Evolutionary conservation across 2,113 vertebrate species (phyloP), one percentile per base, ranked within the genome.

Genomic region (Pseudorasbora parva): DNA sequence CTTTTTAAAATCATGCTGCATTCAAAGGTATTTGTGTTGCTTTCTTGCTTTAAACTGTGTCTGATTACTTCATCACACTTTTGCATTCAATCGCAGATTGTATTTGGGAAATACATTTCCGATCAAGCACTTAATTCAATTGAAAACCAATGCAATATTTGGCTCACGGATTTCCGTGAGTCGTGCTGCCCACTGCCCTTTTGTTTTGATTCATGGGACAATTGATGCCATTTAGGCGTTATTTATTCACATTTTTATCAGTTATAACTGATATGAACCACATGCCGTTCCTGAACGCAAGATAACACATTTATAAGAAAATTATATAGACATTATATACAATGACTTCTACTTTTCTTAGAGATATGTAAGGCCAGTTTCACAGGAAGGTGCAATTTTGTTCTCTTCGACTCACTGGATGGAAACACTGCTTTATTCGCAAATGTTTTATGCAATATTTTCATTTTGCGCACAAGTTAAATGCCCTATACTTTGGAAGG

Each of bases 1-100:
- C 47, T 71, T n/a, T 33, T 66, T 43, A 1, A 10, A 81, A 17
- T 72, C 27, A 71, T 82, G 80, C 49, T 71, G 66, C 49, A 23
- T 56, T 56, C 54, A 27, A 30, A 27, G 11, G 21, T 43, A 12
- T 23, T 71, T 71, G 1, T 71, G 37, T 43, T 71, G 41, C 68
- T 45, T 21, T 1, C 19, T 69, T 69, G 33, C 47, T 74, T 21
- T 73, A 47, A 73, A 47, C 47, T 49, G 5, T 47, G 9, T 25
- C 43, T 47, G 15, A 54, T 19, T 9, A 43, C 37, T 54, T 75
- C 15, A 54, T 54, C 15, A 2, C 51, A 54, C 19, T 54, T 54
- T 21, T 54, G 6, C 51, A 54, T 21, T 54, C 17, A 54, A 54
- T 54, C 1, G 7, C 0, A 54, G 19, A 43, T 12, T n/a, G 37